phyloP scores from a whole-genome alignment of 2,888 invertebrate species.

The Amblyjoppa proteus region DNA sequence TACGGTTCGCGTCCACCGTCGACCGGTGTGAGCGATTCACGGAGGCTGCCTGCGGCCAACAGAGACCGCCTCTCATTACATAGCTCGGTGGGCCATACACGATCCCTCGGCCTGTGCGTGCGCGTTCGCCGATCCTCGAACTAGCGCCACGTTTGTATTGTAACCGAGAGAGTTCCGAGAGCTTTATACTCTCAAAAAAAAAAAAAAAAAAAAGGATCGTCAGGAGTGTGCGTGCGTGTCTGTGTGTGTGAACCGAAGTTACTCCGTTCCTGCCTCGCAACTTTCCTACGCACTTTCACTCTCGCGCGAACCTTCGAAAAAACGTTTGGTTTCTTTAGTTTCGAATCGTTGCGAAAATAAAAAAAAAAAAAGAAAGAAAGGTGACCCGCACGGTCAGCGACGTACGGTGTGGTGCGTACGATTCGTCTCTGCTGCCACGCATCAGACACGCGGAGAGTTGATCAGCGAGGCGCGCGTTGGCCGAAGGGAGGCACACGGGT shows the following conservation, averaged over 20 bases:
- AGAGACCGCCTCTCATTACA: slow-evolving; percentile 47
- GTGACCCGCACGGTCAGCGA: neutral
- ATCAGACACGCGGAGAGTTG: neutral
- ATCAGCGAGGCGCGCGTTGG: neutral
- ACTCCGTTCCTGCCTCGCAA: neutral
- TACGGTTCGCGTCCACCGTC: slow-evolving; percentile 63
- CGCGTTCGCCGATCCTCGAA: slow-evolving; percentile 9
- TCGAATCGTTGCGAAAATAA: neutral
- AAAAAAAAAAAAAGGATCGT: neutral
- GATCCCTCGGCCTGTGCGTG: slow-evolving; percentile 8
- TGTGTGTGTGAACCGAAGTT: neutral
- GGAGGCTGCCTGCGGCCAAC: slow-evolving; percentile 50
- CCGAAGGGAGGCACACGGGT: neutral
- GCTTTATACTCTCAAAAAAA: neutral
- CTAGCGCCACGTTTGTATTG: slow-evolving; percentile 16
- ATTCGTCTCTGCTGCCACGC: neutral
- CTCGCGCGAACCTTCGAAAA: neutral
- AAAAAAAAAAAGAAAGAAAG: neutral
- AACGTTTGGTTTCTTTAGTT: neutral
- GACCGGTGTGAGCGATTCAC: slow-evolving; percentile 57
- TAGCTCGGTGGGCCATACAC: slow-evolving; percentile 7
- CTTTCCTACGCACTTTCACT: neutral
- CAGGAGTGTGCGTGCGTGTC: neutral
- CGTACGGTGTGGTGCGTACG: slow-evolving; percentile 6
- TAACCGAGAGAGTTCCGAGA: neutral